Evolutionary conservation across 2,113 vertebrate species (phyloP).

Genomic region (Aleadryas rufinucha): DNA sequence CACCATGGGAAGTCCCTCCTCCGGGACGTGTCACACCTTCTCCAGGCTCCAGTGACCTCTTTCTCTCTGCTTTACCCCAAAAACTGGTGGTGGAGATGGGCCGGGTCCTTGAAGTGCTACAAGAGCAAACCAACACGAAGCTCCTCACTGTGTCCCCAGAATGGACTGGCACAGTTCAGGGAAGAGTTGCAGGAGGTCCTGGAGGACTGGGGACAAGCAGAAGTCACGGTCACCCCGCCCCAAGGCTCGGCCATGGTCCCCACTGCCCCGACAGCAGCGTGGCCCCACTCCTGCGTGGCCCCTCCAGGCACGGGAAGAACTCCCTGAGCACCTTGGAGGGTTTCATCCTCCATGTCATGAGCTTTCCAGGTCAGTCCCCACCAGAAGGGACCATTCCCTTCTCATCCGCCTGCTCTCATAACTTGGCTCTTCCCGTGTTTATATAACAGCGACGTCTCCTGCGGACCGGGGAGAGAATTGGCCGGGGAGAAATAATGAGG

Average conservation of each 20-base stretch:
- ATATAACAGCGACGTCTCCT: constrained; percentile 47
- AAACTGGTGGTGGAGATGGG: background rate
- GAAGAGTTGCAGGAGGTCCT: background rate
- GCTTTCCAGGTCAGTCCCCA: constrained; percentile 52
- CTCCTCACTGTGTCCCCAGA: rapidly evolving
- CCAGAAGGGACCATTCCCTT: background rate
- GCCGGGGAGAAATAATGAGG: constrained; percentile 54
- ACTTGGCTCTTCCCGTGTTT: constrained; percentile 39
- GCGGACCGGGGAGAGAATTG: constrained; percentile 3
- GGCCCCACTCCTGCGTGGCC: background rate
- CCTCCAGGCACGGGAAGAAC: rapidly evolving
- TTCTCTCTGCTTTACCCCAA: background rate
- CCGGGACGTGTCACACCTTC: rapidly evolving
- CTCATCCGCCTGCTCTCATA: background rate
- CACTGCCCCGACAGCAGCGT: rapidly evolving
- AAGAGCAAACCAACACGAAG: rapidly evolving
- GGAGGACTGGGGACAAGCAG: background rate
- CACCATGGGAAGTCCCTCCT: rapidly evolving
- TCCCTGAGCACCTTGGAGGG: background rate
- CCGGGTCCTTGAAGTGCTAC: background rate
- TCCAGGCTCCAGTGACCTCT: background rate
- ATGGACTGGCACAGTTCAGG: background rate
- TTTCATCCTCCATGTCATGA: background rate
- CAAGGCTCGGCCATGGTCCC: background rate
- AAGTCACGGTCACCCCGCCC: rapidly evolving